Evolutionary conservation across 2,888 invertebrate species (phyloP), one percentile per base, ranked within the genome.

Genomic region (Iselma pallidipennis): DNA sequence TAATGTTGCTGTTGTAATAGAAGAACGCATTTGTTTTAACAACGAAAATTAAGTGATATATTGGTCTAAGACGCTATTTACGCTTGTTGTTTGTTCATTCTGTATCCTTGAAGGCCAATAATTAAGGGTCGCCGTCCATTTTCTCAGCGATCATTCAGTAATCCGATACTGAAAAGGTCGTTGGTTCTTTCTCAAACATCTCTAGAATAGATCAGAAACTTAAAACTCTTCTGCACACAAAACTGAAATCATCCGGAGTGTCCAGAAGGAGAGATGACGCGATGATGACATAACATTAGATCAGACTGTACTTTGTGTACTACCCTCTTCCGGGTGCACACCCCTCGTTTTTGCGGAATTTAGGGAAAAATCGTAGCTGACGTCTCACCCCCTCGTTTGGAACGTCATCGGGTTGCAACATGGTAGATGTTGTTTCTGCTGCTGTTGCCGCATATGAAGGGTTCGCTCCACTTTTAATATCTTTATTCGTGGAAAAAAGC

Each of bases 341-440:
- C 77, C 78, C 78, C 77, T 76, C 75, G 74, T 76, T 78, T 77
- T 79, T 79, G 77, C 73, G 68, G 74, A 76, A 77, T 79, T 80
- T 78, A 75, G 76, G 80, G 80, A 77, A 80, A 74, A 78, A 73
- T 71, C 72, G 72, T 70, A 65, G 70, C 65, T 67, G 65, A 74
- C 74, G 70, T 75, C 76, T 75, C 63, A 42, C 42, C 42, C 42
- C 42, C 42, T 42, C 21, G 37, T 55, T 51, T 63, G 37, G 55
- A 55, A 52, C 63, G 45, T 59, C 63, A 55, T 62, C 62, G 57
- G 57, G 62, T 42, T 42, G 42, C 42, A 42, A 21, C 42, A 42
- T 42, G 42, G 42, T 42, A 10, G 42, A 37, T 37, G 16, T 19
- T 10, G 37, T 16, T 37, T 7, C n/a, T 16, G 37, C 16, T 37